These are phyloP conservation scores for Pollenia angustigena DNA, from an alignment of 2,888 invertebrate species.

Conservation along the genomic window DNA sequence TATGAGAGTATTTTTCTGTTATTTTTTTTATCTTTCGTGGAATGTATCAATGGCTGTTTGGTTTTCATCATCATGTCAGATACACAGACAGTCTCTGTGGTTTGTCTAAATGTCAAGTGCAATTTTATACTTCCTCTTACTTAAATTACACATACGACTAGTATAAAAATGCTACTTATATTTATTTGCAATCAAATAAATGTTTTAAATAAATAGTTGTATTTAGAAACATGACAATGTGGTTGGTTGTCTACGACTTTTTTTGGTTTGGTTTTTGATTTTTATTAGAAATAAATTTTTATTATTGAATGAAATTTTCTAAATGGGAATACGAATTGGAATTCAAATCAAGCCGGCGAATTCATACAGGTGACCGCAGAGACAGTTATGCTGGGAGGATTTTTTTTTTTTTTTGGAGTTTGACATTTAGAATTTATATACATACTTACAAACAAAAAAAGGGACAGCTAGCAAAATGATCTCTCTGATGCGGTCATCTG, in stretches of 20 bases:
- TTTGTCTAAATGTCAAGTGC: slow-evolving; percentile 69
- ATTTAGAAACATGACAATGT: no score
- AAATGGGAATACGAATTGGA: no score
- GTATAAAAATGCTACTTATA: background rate
- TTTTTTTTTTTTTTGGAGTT: no score
- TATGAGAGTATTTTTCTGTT: background rate
- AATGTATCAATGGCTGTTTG: slow-evolving; percentile 10
- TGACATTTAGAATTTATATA: no score
- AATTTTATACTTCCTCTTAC: slow-evolving; percentile 70
- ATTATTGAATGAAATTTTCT: background rate
- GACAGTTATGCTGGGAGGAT: no score
- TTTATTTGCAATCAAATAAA: background rate
- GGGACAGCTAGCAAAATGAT: no score
- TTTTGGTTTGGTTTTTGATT: background rate
- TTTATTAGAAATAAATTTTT: slow-evolving; percentile 12
- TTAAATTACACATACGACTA: slow-evolving; percentile 1
- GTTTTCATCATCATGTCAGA: slow-evolving; percentile 18
- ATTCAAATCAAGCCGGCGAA: no score
- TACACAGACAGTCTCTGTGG: slow-evolving; percentile 45
- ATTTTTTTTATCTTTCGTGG: background rate
- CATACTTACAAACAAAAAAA: no score
- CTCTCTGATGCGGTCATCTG: no score
- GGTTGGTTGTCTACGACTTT: background rate
- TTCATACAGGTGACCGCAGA: no score
- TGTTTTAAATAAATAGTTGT: background rate